Evolutionary conservation across 2,888 invertebrate genomes (phyloP).

Genomic region (Bursaphelenchus okinawaensis): DNA sequence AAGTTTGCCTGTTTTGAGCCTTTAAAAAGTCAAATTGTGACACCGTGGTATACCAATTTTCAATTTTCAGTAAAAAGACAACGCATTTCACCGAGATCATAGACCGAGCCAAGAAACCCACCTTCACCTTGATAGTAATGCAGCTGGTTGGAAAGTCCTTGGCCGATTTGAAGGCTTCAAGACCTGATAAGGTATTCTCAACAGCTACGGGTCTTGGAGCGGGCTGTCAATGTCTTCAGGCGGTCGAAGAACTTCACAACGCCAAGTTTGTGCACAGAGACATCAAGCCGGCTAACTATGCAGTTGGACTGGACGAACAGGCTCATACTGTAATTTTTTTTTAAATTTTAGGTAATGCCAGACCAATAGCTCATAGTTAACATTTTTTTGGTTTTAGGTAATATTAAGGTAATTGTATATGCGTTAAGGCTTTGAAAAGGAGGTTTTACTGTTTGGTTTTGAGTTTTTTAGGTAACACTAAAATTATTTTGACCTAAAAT

Average conservation of each 20-base stretch:
- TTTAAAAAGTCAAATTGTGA: too few species aligned
- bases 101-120: conserved; percentile 42
- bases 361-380: too few species aligned
- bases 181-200: conserved; percentile 33
- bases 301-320: conserved; percentile 1
- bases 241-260: conserved; percentile 48
- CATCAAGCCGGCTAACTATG: conserved; percentile 15
- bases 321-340: conserved; percentile 4
- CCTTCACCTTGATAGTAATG: conserved; percentile 46
- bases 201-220: conserved; percentile 36
- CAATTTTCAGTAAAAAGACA: not conserved
- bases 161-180: conserved; percentile 36
- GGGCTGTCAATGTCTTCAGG: conserved; percentile 43
- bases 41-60: not conserved
- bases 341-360: too few species aligned
- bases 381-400: too few species aligned
- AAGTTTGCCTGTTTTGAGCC: conserved; percentile 25
- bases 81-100: conserved; percentile 43
- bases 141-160: conserved; percentile 41
- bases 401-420: too few species aligned
- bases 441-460: not conserved
- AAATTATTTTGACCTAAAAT: not conserved
- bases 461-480: not conserved
- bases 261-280: conserved; percentile 47
- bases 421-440: too few species aligned